Base-by-base conservation (phyloP, 1,140 invertebrate species). In the Vanessa atalanta region DNA sequence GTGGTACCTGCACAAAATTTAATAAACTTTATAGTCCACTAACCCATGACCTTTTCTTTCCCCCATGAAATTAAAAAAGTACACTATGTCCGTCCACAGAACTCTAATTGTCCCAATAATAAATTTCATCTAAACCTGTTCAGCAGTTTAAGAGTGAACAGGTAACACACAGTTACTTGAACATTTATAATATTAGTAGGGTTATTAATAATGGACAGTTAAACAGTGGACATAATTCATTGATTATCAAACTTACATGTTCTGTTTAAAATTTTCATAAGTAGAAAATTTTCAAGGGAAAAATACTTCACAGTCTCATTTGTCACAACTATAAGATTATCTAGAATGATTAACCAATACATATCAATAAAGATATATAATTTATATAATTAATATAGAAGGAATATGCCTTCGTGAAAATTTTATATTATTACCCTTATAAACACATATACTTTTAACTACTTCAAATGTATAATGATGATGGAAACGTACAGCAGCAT, bases 261-360 rank as follows among this genome's bases (percentile, higher is more conserved):
- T 57, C 23, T 61, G 15, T 74, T 31, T 14, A 69, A 20, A 23
- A 20, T 68, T 71, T 80, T 77, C 13, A 72, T 47, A 14, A 79
- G 50, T 12, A 55, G 69, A 13, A 66, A 69, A 50, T 55, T 64
- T 23, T 77, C 51, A 14, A 82, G 63, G 66, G 84, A 68, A 66
- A 76, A 83, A 71, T 79, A 75, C 26, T 67, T 77, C 2, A 81
- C 65, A 48, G 20, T 26, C 13, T 64, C 43, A 47, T 79, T 53
- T 66, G 63, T 70, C 14, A 78, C 65, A 23, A 83, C 73, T 68
- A 82, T 76, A n/a, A 87, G 53, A 5, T 64, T 76, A 73, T 85
- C 85, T 83, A 81, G 55, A 81, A 83, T 66, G 53, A 53, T 5
- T 43, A 43, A 43, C 7, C 37, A 43, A 0, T 43, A 5, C 9